These are phyloP conservation scores for Coccyzus lansbergi DNA, from an alignment of 2,797 vertebrate genomes.

Conservation along the genomic window DNA sequence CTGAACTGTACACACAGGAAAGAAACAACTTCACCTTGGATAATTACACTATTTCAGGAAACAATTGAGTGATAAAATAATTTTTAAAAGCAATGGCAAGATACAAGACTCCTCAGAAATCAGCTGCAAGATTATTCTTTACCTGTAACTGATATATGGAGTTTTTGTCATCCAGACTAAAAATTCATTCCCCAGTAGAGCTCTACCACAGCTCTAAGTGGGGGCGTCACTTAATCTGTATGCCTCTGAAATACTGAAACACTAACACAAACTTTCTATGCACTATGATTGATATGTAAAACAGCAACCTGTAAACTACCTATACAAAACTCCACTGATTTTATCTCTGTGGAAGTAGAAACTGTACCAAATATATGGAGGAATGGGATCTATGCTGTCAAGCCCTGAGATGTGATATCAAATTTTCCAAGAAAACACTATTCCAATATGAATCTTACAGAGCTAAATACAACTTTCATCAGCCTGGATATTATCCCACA, in stretches of 20 bases:
- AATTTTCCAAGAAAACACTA: background rate
- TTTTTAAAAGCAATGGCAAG: background rate
- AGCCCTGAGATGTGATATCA: background rate
- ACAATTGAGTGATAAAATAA: background rate
- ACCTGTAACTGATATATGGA: background rate
- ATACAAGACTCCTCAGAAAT: background rate
- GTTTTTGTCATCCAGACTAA: background rate
- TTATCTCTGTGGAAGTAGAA: background rate
- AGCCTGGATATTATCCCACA: background rate
- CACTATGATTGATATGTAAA: background rate
- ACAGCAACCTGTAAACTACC: background rate
- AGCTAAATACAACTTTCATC: background rate
- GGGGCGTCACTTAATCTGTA: background rate
- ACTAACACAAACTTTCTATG: background rate
- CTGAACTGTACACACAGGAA: background rate
- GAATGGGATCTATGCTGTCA: background rate
- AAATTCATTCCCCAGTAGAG: background rate
- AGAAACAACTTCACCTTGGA: background rate
- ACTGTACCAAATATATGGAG: background rate
- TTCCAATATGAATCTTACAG: too few species aligned
- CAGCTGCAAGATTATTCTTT: background rate
- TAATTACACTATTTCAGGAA: background rate
- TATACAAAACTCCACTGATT: background rate
- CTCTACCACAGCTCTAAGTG: background rate
- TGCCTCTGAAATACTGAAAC: background rate